These are phyloP conservation scores for Cinara cedri DNA, from an alignment of 2,888 invertebrate genomes.

Conservation along the genomic window DNA sequence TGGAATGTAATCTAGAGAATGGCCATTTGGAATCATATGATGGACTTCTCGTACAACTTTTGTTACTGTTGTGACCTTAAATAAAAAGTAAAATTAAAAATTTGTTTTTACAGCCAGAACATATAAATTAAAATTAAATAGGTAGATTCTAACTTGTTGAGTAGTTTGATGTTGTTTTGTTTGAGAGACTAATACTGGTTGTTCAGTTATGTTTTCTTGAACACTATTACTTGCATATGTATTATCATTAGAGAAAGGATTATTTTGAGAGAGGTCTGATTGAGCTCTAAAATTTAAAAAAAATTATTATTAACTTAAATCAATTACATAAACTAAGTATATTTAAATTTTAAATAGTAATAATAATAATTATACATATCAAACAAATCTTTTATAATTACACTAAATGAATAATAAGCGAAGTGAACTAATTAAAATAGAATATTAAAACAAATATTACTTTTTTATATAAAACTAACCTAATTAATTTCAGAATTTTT, in stretches of 20 bases:
- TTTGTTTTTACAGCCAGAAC: neutral
- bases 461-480: too few relatives aligned
- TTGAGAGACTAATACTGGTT: slow-evolving; percentile 68
- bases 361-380: too few relatives aligned
- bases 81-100: slow-evolving; percentile 26
- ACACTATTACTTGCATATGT: slow-evolving; percentile 67
- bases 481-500: too few relatives aligned
- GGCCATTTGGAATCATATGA: slow-evolving; percentile 67
- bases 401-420: too few relatives aligned
- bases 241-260: slow-evolving; percentile 62
- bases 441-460: too few relatives aligned
- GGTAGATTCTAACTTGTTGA: slow-evolving; percentile 67
- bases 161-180: slow-evolving; percentile 74
- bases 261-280: slow-evolving; percentile 64
- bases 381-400: too few relatives aligned
- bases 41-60: slow-evolving; percentile 73
- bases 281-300: slow-evolving; percentile 60
- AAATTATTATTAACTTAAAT: too few relatives aligned
- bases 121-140: slow-evolving; percentile 18
- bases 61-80: slow-evolving; percentile 73
- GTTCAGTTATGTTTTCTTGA: slow-evolving; percentile 68
- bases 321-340: too few relatives aligned
- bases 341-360: too few relatives aligned
- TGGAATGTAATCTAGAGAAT: slow-evolving; percentile 64
- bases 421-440: too few relatives aligned